Evolutionary conservation across 2,888 invertebrate species (phyloP).

Genomic region (Drosophila aldrichi): DNA sequence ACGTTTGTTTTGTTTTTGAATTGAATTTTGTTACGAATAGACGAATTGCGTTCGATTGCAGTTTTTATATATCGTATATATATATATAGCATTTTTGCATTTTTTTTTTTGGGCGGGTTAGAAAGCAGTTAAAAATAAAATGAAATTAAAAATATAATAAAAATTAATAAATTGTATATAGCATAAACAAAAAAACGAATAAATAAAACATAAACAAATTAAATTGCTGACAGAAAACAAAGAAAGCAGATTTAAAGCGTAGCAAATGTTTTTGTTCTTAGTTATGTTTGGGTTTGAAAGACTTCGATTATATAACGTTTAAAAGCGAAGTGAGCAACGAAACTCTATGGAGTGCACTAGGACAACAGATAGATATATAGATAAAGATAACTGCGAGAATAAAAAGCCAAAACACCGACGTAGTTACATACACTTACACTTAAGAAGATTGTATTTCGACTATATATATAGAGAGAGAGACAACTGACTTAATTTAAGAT

Average conservation of each 20-base stretch:
- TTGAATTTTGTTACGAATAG: slow-evolving; percentile 16
- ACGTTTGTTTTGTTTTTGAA: slow-evolving; percentile 24
- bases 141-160: slow-evolving; percentile 54
- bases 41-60: slow-evolving; percentile 71
- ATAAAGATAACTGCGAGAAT: slow-evolving; percentile 38
- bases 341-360: slow-evolving; percentile 46
- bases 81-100: slow-evolving; percentile 4
- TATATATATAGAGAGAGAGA: slow-evolving; percentile 10
- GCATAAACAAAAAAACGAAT: slow-evolving; percentile 25
- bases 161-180: slow-evolving; percentile 60
- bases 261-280: slow-evolving; percentile 34
- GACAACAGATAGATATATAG: slow-evolving; percentile 46
- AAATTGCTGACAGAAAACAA: slow-evolving; percentile 37
- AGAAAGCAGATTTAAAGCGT: slow-evolving; percentile 55
- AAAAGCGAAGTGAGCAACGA: slow-evolving; percentile 26
- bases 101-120: slow-evolving; percentile 53
- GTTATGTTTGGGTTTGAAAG: slow-evolving; percentile 13
- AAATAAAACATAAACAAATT: slow-evolving; percentile 45
- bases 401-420: slow-evolving; percentile 69
- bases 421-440: slow-evolving; percentile 55
- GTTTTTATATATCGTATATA: slow-evolving; percentile 43
- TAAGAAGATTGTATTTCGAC: slow-evolving; percentile 30
- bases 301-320: slow-evolving; percentile 27
- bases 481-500: slow-evolving; percentile 57
- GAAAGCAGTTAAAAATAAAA: slow-evolving; percentile 70